A percentile compares a stretch with the other conserved stretches of the same genome.
Conservation (phyloP, 2,888 invertebrate genomes). For the Arrhopalites spinosus region DNA sequence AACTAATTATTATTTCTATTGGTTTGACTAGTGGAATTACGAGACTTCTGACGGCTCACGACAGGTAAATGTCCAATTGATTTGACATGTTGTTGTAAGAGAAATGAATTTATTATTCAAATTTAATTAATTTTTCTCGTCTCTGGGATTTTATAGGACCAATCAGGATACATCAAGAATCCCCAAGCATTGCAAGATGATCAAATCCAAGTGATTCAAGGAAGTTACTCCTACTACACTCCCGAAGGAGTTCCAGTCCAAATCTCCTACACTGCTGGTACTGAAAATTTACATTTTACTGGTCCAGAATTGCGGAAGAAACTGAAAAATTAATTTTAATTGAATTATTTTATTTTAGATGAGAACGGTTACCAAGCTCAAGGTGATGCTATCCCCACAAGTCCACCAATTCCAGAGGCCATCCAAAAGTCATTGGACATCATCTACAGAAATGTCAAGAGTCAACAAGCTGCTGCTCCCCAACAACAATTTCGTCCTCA, state of each 20-base stretch:
- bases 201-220: slow-evolving; percentile 30
- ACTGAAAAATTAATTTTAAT: not conserved
- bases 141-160: too few species aligned
- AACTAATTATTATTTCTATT: too few species aligned
- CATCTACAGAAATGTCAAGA: slow-evolving; percentile 61
- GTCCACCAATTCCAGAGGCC: slow-evolving; percentile 80
- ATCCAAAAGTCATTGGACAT: slow-evolving; percentile 83
- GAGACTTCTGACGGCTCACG: slow-evolving; percentile 22
- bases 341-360: slow-evolving; percentile 17
- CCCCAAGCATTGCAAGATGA: not conserved
- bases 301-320: not conserved
- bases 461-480: slow-evolving; percentile 3
- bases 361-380: slow-evolving; percentile 73
- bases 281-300: not conserved
- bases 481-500: not conserved
- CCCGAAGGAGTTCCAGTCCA: slow-evolving; percentile 33
- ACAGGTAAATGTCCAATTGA: too few species aligned
- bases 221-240: slow-evolving; percentile 20
- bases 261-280: slow-evolving; percentile 12
- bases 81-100: too few species aligned
- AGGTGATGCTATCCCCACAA: slow-evolving; percentile 82
- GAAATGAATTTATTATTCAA: too few species aligned
- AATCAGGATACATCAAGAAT: not conserved
- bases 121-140: too few species aligned
- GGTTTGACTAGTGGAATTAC: slow-evolving; percentile 27